phyloP scores from a whole-genome alignment of 1,140 invertebrate genomes.

The Muscidifurax raptorellus region DNA sequence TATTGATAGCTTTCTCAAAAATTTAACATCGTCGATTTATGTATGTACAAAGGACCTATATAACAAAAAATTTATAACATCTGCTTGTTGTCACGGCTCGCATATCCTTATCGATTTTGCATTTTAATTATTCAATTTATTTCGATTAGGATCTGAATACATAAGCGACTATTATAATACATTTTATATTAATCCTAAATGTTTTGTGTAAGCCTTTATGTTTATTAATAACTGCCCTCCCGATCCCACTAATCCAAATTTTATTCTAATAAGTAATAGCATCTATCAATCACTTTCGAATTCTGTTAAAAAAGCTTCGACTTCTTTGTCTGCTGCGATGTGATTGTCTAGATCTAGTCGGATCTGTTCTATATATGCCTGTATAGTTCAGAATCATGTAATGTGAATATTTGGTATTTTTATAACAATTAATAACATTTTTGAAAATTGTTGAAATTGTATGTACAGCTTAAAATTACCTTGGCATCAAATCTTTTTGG shows the following conservation, averaged over 20 bases:
- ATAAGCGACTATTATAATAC: constrained; percentile 70
- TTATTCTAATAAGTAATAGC: neutral
- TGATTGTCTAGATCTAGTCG: constrained; percentile 30
- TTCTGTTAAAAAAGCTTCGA: constrained; percentile 31
- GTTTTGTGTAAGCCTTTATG: constrained; percentile 55
- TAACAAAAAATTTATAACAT: constrained; percentile 62
- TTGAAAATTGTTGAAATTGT: neutral
- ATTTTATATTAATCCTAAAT: constrained; percentile 74
- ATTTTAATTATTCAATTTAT: constrained; percentile 61
- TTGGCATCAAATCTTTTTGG: constrained; percentile 15
- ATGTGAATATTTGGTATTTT: neutral
- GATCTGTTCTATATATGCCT: constrained; percentile 20
- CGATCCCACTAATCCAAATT: constrained; percentile 6
- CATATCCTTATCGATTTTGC: constrained; percentile 61
- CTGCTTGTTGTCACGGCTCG: constrained; percentile 68
- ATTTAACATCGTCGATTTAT: constrained; percentile 61
- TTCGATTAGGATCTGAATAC: constrained; percentile 62
- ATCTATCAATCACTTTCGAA: constrained; percentile 8
- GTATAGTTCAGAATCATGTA: neutral
- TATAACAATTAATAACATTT: neutral
- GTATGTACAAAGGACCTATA: constrained; percentile 65
- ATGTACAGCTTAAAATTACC: constrained; percentile 2
- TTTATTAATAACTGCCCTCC: constrained; percentile 52
- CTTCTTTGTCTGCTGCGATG: constrained; percentile 35
- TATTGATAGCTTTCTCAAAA: constrained; percentile 72